Evolutionary conservation across 2,888 invertebrate species (phyloP).

Genomic region (Margaritifera margaritifera): DNA sequence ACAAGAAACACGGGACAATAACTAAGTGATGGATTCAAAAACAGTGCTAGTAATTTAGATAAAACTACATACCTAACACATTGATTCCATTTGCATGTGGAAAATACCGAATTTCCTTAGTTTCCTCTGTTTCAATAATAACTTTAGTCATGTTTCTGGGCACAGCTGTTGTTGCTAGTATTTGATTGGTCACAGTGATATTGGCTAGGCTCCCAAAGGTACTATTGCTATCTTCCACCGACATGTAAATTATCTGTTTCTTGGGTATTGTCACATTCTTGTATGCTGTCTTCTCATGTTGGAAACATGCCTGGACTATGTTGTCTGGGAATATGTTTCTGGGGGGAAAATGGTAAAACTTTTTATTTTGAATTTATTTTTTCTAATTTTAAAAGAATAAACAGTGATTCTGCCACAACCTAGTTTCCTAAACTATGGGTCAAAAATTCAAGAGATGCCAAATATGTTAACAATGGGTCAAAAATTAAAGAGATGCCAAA

Average conservation of each 20-base stretch:
- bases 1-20: too few species aligned
- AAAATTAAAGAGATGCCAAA: too few species aligned
- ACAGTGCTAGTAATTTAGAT: too few species aligned
- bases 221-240: constrained; percentile 17
- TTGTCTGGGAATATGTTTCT: constrained; percentile 80
- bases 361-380: neutral
- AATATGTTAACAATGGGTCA: too few species aligned
- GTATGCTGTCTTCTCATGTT: constrained; percentile 77
- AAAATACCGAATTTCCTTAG: constrained; percentile 31
- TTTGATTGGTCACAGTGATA: constrained; percentile 12
- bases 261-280: constrained; percentile 26
- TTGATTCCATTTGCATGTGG: constrained; percentile 77
- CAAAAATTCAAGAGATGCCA: too few species aligned
- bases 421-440: neutral
- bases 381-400: neutral
- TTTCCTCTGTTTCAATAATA: constrained; percentile 39
- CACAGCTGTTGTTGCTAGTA: constrained; percentile 22
- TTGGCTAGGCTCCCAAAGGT: constrained; percentile 22
- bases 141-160: constrained; percentile 36
- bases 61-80: constrained; percentile 76
- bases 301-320: constrained; percentile 78
- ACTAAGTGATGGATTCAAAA: too few species aligned
- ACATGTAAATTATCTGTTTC: constrained; percentile 23
- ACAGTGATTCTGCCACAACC: neutral
- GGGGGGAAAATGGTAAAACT: constrained; percentile 14